A percentile compares a stretch with the other conserved stretches of the same genome.
phyloP scores from a whole-genome alignment of 2,888 invertebrate genomes.

The Ommatoiulus sabulosus region DNA sequence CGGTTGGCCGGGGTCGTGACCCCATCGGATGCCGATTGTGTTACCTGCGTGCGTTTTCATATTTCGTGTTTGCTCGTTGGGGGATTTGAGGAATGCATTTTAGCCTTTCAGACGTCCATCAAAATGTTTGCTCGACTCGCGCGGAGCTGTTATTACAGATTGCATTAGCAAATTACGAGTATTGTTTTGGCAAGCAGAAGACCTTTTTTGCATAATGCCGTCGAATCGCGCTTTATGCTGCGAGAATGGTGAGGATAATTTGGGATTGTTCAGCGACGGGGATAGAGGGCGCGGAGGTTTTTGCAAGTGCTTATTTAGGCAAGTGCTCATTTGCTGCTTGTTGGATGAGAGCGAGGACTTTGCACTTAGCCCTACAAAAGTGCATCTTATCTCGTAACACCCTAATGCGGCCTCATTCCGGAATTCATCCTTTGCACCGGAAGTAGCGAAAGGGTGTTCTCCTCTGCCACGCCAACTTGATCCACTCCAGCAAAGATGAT shows the following conservation, averaged over 20 bases:
- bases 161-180: conserved; percentile 42
- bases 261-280: not conserved
- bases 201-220: conserved; percentile 4
- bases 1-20: conserved; percentile 37
- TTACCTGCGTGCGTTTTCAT: conserved; percentile 38
- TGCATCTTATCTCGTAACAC: not conserved
- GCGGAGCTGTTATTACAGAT: conserved; percentile 18
- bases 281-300: conserved; percentile 24
- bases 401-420: not conserved
- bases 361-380: not conserved
- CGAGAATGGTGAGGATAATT: conserved; percentile 18
- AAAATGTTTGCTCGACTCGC: not conserved
- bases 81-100: conserved; percentile 4
- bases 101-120: conserved; percentile 40
- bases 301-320: conserved; percentile 20
- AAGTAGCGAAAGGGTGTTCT: not conserved
- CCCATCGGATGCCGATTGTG: conserved; percentile 29
- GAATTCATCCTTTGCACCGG: not conserved
- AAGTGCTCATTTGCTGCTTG: not conserved
- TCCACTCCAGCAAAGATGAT: too few relatives aligned
- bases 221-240: not conserved
- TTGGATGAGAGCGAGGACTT: not conserved
- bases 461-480: too few relatives aligned
- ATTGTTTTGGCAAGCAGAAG: conserved; percentile 13
- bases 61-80: conserved; percentile 26